Conservation (phyloP, 2,888 invertebrate species). For the Drosophila maculinotata region DNA sequence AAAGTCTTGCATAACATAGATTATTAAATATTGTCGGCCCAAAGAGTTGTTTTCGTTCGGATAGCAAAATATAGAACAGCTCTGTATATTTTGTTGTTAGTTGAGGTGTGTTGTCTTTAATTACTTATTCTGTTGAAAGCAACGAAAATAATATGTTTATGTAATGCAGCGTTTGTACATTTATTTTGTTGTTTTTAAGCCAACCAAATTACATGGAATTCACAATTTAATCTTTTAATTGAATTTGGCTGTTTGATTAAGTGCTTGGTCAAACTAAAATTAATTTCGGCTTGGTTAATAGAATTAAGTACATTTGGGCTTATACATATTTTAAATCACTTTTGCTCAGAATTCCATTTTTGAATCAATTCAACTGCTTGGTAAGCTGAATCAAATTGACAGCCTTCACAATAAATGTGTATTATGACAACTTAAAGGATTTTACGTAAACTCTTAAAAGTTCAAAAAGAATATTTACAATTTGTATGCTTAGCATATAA, state of each 20-base stretch:
- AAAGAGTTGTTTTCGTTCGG: neutral
- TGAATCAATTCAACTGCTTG: neutral
- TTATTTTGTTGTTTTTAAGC: neutral
- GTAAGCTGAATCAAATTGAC: too few relatives aligned
- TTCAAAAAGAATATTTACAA: too few relatives aligned
- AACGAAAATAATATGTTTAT: too few relatives aligned
- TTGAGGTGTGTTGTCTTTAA: too few relatives aligned
- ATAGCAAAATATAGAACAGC: too few relatives aligned
- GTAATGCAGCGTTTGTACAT: neutral
- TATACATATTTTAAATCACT: neutral
- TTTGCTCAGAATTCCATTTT: neutral
- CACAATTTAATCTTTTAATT: neutral
- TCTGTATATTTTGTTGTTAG: too few relatives aligned
- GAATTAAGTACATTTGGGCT: neutral
- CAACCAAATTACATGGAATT: too few relatives aligned
- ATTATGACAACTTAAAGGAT: too few relatives aligned
- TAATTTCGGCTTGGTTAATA: neutral
- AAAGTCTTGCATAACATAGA: neutral
- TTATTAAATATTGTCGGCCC: constrained; percentile 11
- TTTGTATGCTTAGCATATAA: too few relatives aligned
- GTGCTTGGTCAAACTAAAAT: neutral
- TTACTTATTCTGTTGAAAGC: too few relatives aligned
- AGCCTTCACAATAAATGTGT: neutral
- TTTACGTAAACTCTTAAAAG: too few relatives aligned
- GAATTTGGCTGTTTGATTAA: neutral